phyloP scores from a whole-genome alignment of 2,113 vertebrate species.

The Circaetus gallicus region DNA sequence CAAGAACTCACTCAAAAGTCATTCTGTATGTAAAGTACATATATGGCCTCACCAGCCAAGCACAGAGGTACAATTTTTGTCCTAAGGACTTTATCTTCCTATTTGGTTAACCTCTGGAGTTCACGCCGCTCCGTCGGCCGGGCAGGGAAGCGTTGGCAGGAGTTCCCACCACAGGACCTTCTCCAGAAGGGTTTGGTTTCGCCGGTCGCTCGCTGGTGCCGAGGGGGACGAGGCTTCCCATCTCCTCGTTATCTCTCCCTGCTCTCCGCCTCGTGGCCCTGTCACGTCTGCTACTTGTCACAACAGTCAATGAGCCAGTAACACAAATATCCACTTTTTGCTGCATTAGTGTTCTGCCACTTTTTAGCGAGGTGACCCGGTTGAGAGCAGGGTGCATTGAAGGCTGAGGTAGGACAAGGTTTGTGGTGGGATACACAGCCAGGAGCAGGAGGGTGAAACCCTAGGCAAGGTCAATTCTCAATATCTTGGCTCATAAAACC shows the following conservation, averaged over 20 bases:
- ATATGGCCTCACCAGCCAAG: not conserved
- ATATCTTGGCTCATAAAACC: not conserved
- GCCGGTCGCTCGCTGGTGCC: not conserved
- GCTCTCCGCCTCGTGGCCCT: not conserved
- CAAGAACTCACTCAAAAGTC: not conserved
- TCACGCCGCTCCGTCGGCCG: fast-evolving
- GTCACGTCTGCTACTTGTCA: not conserved
- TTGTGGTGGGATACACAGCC: not conserved
- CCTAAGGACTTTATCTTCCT: not conserved
- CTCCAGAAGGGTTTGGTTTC: not conserved
- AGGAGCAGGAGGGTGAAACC: not conserved
- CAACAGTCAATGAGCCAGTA: not conserved
- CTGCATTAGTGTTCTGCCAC: not conserved
- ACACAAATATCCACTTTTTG: not conserved
- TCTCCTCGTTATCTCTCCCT: not conserved
- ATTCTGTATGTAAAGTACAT: not conserved
- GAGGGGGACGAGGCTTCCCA: not conserved
- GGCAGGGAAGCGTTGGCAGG: not conserved
- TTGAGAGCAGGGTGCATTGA: not conserved
- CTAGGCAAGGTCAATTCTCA: not conserved
- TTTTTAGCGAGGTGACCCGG: not conserved
- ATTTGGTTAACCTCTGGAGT: not conserved
- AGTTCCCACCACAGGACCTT: not conserved
- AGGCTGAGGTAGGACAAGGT: not conserved
- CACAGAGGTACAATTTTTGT: not conserved